Evolutionary conservation across 2,113 vertebrate genomes (phyloP).

Genomic region (Leuciscus idus): DNA sequence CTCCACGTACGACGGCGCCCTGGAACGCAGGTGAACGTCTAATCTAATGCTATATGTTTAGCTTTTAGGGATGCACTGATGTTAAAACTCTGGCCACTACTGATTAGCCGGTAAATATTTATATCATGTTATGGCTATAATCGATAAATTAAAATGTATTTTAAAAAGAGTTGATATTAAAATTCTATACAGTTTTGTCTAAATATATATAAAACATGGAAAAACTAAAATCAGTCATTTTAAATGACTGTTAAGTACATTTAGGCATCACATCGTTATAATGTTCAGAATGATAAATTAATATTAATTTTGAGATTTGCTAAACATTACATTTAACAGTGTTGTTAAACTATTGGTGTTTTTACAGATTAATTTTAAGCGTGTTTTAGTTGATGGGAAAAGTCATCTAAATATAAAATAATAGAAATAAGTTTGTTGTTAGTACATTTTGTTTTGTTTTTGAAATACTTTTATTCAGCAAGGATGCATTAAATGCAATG

Average conservation of each 20-base stretch:
- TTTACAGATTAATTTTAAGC: neutral
- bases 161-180: neutral
- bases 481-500: neutral
- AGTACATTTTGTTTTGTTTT: neutral
- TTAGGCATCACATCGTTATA: neutral
- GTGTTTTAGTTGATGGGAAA: neutral
- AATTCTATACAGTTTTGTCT: neutral
- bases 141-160: no score
- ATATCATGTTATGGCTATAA: no score
- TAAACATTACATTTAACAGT: neutral
- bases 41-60: neutral
- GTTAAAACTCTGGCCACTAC: neutral
- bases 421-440: neutral
- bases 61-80: neutral
- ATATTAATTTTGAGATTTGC: neutral
- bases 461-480: neutral
- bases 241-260: neutral
- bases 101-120: no score
- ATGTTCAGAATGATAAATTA: neutral
- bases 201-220: neutral
- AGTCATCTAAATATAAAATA: neutral
- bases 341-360: neutral
- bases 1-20: slow-evolving; percentile 87
- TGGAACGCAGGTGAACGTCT: slow-evolving; percentile 75
- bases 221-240: neutral